Percentiles rank a stretch among this genome's conserved stretches.
Conservation (phyloP, 2,888 invertebrate species). For the Rhorus exstirpatorius region DNA sequence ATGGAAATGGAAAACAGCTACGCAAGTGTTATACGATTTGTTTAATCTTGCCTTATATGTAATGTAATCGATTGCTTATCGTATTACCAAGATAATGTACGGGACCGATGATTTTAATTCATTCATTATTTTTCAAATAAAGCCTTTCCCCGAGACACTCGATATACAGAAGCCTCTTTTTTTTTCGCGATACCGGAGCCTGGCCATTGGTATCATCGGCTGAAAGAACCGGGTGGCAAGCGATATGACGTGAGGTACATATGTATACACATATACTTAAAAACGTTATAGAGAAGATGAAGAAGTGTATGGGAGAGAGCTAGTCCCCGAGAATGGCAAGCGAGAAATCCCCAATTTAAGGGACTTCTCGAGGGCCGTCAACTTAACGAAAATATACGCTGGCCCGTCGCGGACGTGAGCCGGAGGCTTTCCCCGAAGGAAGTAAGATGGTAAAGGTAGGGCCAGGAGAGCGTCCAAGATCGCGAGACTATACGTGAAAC, state of each 20-base stretch:
- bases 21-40: no score
- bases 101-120: neutral
- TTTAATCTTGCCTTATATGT: no score
- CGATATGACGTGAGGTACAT: conserved; percentile 18
- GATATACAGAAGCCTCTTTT: neutral
- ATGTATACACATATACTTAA: neutral
- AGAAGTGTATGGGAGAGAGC: conserved; percentile 41
- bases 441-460: conserved; percentile 27
- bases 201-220: conserved; percentile 4
- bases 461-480: conserved; percentile 22
- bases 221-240: neutral
- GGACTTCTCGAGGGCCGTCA: conserved; percentile 81
- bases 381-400: conserved; percentile 85
- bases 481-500: conserved; percentile 54
- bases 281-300: no score
- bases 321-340: conserved; percentile 65
- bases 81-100: no score
- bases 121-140: neutral
- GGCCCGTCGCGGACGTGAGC: conserved; percentile 74
- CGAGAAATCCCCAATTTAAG: conserved; percentile 84
- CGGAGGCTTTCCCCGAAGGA: conserved; percentile 62
- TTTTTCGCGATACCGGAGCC: neutral
- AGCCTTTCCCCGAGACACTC: neutral
- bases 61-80: no score
- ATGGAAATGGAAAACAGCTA: no score